Evolutionary conservation across 2,797 vertebrate genomes (phyloP).

Genomic region (Brachyalestes nurse): DNA sequence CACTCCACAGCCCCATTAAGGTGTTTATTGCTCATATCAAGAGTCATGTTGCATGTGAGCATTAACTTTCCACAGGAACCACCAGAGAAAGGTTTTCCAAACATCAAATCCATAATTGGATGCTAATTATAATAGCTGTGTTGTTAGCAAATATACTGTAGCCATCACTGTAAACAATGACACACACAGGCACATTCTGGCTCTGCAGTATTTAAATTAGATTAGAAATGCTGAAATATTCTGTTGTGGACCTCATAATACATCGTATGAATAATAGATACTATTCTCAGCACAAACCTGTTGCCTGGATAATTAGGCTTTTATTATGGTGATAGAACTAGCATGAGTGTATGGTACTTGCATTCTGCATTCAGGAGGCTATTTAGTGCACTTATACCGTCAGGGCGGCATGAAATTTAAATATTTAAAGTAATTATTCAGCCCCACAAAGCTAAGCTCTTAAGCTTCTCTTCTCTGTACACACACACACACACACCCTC

Average conservation of each 20-base stretch:
- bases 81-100: no score
- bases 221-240: not conserved
- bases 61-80: not conserved
- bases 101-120: no score
- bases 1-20: not conserved
- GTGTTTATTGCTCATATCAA: not conserved
- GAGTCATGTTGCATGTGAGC: not conserved
- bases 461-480: constrained; percentile 51
- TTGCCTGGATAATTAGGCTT: not conserved
- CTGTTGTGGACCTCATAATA: not conserved
- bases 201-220: not conserved
- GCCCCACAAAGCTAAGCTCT: constrained; percentile 44
- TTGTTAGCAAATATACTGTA: no score
- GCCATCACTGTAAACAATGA: no score
- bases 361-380: constrained; percentile 21
- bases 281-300: not conserved
- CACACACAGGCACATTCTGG: not conserved
- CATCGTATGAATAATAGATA: not conserved
- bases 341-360: not conserved
- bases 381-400: constrained; percentile 47
- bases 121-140: no score
- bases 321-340: not conserved
- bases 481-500: constrained; percentile 29
- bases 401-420: constrained; percentile 40
- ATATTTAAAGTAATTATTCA: constrained; percentile 48